A percentile compares a stretch with the other conserved stretches of the same genome.
Conservation (phyloP, 2,113 vertebrate genomes). For the Petromus typicus region DNA sequence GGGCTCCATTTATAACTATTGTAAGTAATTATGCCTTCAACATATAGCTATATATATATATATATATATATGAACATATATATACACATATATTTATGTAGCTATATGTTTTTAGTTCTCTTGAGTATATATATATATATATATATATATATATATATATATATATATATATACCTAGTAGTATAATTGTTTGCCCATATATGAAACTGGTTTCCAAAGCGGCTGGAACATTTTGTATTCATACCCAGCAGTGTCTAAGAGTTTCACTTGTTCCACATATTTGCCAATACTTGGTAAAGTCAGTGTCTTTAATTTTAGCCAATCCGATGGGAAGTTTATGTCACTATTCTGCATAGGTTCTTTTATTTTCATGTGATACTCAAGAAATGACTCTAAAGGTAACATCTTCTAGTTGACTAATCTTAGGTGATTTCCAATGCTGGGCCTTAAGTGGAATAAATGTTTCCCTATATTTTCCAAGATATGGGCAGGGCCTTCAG, state of each 20-base stretch:
- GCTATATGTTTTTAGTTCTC: too few species aligned
- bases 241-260: neutral
- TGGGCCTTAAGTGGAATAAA: neutral
- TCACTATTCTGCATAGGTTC: neutral
- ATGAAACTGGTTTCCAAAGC: neutral
- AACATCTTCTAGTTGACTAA: slow-evolving; percentile 15
- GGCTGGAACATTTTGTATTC: neutral
- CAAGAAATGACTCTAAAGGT: neutral
- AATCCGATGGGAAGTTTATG: neutral
- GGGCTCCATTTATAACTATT: neutral
- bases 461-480: slow-evolving; percentile 26
- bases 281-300: neutral
- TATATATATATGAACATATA: neutral
- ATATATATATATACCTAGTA: neutral
- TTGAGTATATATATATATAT: neutral
- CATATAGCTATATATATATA: neutral
- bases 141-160: neutral
- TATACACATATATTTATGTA: neutral
- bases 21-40: neutral
- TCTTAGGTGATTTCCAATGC: neutral
- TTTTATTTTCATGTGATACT: neutral
- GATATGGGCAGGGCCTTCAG: neutral
- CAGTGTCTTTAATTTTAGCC: slow-evolving; percentile 30
- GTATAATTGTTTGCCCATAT: neutral
- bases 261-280: neutral